Conservation (phyloP, 2,797 vertebrate genomes). For the Scolopax bukidnonensis region DNA sequence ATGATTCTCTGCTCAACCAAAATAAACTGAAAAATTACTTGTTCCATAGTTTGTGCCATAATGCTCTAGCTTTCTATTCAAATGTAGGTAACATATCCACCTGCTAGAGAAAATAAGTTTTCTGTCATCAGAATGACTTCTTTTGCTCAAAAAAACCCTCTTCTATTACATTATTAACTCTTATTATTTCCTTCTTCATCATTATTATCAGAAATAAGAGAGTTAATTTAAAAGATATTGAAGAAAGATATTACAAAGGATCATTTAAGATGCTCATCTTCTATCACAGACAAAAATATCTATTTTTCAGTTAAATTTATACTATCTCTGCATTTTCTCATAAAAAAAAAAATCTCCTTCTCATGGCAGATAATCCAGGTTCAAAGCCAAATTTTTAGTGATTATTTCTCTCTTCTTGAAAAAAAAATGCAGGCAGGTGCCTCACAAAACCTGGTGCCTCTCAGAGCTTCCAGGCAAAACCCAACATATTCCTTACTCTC, state of each 20-base stretch:
- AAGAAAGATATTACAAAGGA: neutral
- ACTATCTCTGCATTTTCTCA: neutral
- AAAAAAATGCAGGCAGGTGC: fast-evolving
- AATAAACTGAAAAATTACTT: neutral
- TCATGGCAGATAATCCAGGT: neutral
- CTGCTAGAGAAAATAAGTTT: neutral
- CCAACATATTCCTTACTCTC: neutral
- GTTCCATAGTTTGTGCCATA: neutral
- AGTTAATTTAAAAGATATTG: neutral
- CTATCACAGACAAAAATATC: neutral
- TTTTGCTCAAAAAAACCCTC: neutral
- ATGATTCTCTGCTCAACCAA: neutral
- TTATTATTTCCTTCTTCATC: neutral
- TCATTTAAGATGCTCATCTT: neutral
- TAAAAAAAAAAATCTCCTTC: neutral
- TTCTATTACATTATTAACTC: neutral
- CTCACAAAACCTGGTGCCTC: neutral
- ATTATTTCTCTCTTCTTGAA: neutral
- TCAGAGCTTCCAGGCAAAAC: neutral
- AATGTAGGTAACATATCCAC: neutral
- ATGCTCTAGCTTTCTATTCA: neutral
- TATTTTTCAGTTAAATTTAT: neutral
- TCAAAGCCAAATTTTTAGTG: neutral
- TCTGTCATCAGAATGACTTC: neutral
- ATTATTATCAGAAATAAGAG: neutral